These are phyloP conservation scores for Tragelaphus scriptus DNA, from an alignment of 2,113 vertebrate species.

Conservation along the genomic window DNA sequence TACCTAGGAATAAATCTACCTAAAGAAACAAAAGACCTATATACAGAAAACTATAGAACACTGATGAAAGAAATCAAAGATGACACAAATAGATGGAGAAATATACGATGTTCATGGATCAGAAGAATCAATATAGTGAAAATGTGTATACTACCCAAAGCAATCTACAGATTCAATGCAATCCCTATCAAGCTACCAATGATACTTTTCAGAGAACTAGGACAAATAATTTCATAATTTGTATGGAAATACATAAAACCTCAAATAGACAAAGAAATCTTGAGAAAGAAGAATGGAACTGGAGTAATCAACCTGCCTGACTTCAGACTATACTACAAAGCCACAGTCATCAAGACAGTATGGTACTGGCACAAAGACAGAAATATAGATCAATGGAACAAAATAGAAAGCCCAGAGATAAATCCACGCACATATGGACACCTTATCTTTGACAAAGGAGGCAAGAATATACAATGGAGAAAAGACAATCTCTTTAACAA, in stretches of 20 bases:
- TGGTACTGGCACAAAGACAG: not conserved
- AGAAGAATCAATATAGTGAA: not conserved
- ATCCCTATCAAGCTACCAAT: not conserved
- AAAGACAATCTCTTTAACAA: no score
- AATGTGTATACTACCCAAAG: no score
- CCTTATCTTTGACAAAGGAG: no score
- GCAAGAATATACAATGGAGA: no score
- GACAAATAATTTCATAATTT: not conserved
- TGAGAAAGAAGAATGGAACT: not conserved
- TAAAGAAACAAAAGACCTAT: not conserved
- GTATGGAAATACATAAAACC: not conserved
- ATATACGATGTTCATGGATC: not conserved
- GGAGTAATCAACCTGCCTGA: not conserved
- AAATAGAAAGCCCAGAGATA: not conserved
- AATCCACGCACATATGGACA: not conserved
- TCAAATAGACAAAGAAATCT: not conserved
- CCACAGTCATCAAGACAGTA: not conserved
- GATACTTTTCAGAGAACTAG: not conserved
- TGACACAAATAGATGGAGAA: not conserved
- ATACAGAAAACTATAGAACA: not conserved
- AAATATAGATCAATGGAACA: no score
- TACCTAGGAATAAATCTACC: not conserved
- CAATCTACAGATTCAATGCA: no score
- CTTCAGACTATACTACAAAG: not conserved
- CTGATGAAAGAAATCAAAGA: not conserved